Evolutionary conservation across 2,113 vertebrate species (phyloP).

Genomic region (Willisornis vidua): DNA sequence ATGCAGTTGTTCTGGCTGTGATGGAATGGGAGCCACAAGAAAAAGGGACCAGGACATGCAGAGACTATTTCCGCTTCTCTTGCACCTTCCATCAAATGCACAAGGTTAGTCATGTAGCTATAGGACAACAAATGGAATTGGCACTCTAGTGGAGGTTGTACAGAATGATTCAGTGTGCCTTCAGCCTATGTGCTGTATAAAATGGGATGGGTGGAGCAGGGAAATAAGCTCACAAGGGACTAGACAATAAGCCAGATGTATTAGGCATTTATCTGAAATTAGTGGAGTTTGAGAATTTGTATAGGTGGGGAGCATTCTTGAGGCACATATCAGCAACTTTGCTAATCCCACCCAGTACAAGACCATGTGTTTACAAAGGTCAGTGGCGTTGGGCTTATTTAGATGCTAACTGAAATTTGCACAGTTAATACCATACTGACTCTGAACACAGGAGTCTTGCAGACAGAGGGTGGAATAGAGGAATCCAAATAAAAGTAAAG

Average conservation of each 20-base stretch:
- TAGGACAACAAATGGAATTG: not conserved
- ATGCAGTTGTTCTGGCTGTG: not conserved
- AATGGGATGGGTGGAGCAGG: not conserved
- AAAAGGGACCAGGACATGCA: not conserved
- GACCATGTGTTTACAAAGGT: not conserved
- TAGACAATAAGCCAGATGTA: not conserved
- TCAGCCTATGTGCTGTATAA: not conserved
- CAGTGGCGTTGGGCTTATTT: not conserved
- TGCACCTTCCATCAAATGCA: not conserved
- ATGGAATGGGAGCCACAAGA: not conserved
- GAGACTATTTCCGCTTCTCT: not conserved
- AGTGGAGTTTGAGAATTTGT: not conserved
- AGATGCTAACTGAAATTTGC: not conserved
- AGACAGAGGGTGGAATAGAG: not conserved
- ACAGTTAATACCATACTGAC: not conserved
- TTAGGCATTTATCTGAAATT: not conserved
- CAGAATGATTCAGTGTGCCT: not conserved
- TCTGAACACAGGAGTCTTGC: not conserved
- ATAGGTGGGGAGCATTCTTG: fast-evolving
- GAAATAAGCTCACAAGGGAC: not conserved
- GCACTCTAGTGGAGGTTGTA: not conserved
- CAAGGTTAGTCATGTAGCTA: not conserved
- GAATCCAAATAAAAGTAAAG: not conserved
- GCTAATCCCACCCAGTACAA: not conserved
- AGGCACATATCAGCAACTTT: not conserved